Evolutionary conservation across 2,113 vertebrate species (phyloP), one percentile per base, ranked within the genome.

Genomic region (Heptranchias perlo): DNA sequence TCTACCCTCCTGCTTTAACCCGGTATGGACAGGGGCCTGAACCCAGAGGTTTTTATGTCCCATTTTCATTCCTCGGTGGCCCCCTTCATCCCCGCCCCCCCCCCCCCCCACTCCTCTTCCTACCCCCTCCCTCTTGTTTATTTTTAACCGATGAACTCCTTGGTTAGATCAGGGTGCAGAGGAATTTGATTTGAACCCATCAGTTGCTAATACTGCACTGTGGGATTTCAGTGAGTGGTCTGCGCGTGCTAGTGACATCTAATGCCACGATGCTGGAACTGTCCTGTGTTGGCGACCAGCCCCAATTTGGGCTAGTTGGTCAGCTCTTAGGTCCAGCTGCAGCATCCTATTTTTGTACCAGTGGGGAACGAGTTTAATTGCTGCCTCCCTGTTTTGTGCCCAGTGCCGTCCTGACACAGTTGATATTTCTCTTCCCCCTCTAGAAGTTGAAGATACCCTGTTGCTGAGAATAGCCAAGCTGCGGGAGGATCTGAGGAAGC

Each of bases 391-490:
- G 96, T 96, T 96, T 97, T 78, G 96, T 97, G 52, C 52, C 11
- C 28, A 16, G 31, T 14, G 49, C 25, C 1, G 13, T 31, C 61
- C 28, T 62, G 61, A 92, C 4, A 11, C 25, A n/a, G 11, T 54
- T 58, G 97, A 96, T 96, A 94, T 96, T 96, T 96, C 95, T 96
- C 96, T 78, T 96, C 25, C 65, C 94, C 58, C 96, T 14, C 11
- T 96, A 97, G 96, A 96, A 18, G 96, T 97, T 0, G 97, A 97
- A 96, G 97, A 97, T 0, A 39, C 69, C 58, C 96, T 98, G 84
- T 86, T 96, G 89, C 96, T 96, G n/a, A 86, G 58, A 0, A 58
- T 96, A 64, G 94, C 69, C 67, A 97, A 98, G 87, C 96, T 98
- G 96, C 96, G 7, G 58, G 16, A 91, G 0, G 64, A 96, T 16